Base-by-base conservation (phyloP, 1,140 invertebrate species). In the Grapholita molesta region DNA sequence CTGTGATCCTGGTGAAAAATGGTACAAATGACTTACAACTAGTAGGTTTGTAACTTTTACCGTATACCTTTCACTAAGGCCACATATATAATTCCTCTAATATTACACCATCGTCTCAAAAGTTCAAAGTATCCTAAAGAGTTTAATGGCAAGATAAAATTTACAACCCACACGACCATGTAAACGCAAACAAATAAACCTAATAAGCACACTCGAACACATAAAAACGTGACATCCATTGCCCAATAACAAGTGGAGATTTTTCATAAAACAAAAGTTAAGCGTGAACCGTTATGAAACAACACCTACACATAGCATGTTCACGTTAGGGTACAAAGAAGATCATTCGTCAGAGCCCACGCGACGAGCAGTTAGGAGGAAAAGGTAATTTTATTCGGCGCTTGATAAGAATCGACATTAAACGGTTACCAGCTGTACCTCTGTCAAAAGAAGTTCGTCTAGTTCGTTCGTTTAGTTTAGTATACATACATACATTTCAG, bases 261-360 rank as follows among this genome's bases (percentile, higher is more conserved):
- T 61, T 61, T 61, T 61, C 55, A 61, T 61, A 61, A 61, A 61
- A 61, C 55, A 61, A 61, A 61, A 61, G 55, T 61, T 25, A 61
- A 61, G 55, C 55, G 55, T 61, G 55, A 61, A 25, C 25, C n/a
- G 24, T 61, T 61, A 30, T 61, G 55, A 61, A 61, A 61, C n/a
- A 3, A 12, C 55, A 15, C 55, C 55, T n/a, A 61, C 53, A 15
- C 53, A 57, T 1, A 9, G 25, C 55, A 61, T 61, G 55, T 61
- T 12, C 24, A 30, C 55, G 25, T 61, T 61, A 32, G 30, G 25
- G 55, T 30, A 61, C n/a, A 61, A 61, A 61, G 55, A 61, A 15
- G 24, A 61, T 61, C 55, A 28, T 61, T 15, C 25, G 55, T 61
- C 24, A 28, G 25, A 32, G 12, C 55, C 55, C 55, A 61, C 55